Percentiles rank a stretch among this genome's conserved stretches.
Conservation (phyloP, 2,113 vertebrate genomes). For the Chunga burmeisteri region DNA sequence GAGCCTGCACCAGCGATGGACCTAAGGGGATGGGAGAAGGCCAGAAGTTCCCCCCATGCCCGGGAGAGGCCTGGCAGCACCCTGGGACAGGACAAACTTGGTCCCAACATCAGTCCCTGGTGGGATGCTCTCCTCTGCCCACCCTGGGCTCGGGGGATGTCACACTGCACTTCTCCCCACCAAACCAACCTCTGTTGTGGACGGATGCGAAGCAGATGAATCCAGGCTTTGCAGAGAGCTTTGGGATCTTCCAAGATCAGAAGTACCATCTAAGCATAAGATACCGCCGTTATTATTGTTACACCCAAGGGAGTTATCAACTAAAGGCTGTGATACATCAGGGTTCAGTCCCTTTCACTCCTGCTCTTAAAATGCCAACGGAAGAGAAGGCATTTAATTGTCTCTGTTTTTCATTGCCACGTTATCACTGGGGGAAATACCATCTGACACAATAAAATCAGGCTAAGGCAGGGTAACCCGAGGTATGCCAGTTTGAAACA, state of each 20-base stretch:
- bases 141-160: background rate
- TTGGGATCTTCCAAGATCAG: background rate
- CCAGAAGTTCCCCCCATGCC: background rate
- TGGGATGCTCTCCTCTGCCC: background rate
- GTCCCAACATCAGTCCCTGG: background rate
- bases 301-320: background rate
- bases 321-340: background rate
- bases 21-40: background rate
- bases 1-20: background rate
- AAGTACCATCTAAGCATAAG: background rate
- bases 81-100: background rate
- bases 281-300: background rate
- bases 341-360: background rate
- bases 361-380: background rate
- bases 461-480: background rate
- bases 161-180: background rate
- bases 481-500: background rate
- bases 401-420: background rate
- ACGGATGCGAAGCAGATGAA: background rate
- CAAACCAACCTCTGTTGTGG: background rate
- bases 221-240: background rate
- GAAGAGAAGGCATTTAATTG: background rate
- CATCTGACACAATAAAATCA: background rate
- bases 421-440: background rate
- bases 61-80: background rate